These are phyloP conservation scores for Silurus glanis DNA, from an alignment of 2,113 vertebrate species.

Conservation along the genomic window DNA sequence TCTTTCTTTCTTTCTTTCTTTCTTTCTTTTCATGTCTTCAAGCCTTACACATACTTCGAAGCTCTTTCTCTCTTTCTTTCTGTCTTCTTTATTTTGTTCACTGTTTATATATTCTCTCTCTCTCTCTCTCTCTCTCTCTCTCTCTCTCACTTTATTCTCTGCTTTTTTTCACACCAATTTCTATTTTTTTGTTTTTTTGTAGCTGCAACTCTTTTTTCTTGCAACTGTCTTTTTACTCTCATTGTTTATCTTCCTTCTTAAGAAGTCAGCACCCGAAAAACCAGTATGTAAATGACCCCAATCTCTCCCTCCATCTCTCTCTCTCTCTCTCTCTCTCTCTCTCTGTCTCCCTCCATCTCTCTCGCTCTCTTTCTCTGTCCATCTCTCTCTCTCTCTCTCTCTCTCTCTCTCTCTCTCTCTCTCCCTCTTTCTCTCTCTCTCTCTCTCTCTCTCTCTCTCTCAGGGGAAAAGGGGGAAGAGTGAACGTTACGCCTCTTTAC, in stretches of 20 bases:
- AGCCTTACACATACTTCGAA: too few species aligned
- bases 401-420: constrained; percentile 28
- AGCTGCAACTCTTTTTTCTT: too few species aligned
- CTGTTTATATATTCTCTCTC: too few species aligned
- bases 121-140: too few species aligned
- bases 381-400: constrained; percentile 1
- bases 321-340: background rate
- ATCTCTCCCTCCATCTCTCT: background rate
- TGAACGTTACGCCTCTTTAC: constrained; percentile 53
- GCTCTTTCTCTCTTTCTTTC: background rate
- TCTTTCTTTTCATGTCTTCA: background rate
- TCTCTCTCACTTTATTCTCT: too few species aligned
- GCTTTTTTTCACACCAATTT: too few species aligned
- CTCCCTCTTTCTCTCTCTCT: constrained; percentile 29
- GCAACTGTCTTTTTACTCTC: too few species aligned
- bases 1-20: background rate
- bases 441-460: constrained; percentile 41
- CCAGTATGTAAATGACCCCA: background rate
- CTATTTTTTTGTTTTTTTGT: too few species aligned
- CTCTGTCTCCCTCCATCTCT: constrained; percentile 31
- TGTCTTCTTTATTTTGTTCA: background rate
- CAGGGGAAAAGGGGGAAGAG: constrained; percentile 35
- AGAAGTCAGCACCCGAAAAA: background rate
- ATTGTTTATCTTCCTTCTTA: background rate
- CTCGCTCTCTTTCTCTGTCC: constrained; percentile 58